These are phyloP conservation scores for Rhea pennata DNA, from an alignment of 2,113 vertebrate genomes.

Conservation along the genomic window DNA sequence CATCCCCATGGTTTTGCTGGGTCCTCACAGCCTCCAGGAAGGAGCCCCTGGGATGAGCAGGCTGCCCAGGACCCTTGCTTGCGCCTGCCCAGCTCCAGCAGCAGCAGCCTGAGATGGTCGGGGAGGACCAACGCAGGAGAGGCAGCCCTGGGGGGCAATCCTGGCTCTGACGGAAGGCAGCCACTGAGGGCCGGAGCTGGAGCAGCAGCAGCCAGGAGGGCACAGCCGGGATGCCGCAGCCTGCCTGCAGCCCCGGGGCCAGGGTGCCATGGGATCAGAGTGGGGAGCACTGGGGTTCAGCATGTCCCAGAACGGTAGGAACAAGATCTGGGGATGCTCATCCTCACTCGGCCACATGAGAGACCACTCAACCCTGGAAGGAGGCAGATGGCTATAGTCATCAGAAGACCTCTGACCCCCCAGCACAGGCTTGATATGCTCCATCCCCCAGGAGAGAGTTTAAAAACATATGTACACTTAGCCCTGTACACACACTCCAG, in stretches of 20 bases:
- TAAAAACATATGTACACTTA: background rate
- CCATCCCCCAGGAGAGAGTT: background rate
- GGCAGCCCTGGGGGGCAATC: background rate
- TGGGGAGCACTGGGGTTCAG: fast-evolving
- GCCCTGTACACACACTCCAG: background rate
- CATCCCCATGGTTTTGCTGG: fast-evolving
- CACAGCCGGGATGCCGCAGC: fast-evolving
- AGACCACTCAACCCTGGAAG: background rate
- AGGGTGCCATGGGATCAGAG: background rate
- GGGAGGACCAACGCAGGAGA: background rate
- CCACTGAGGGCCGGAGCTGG: background rate
- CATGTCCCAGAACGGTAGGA: background rate
- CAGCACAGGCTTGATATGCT: too few species aligned
- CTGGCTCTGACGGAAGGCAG: too few species aligned
- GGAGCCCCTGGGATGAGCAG: background rate
- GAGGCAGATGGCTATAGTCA: too few species aligned
- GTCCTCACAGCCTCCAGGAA: background rate
- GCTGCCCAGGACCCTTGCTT: background rate
- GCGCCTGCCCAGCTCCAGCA: background rate
- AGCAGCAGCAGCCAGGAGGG: background rate
- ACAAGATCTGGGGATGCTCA: background rate
- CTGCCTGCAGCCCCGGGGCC: fast-evolving
- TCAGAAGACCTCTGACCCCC: too few species aligned
- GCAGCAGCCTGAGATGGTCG: background rate
- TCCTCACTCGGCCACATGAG: fast-evolving